Base-by-base conservation (phyloP, 2,888 invertebrate species). In the Bhutanitis thaidina region DNA sequence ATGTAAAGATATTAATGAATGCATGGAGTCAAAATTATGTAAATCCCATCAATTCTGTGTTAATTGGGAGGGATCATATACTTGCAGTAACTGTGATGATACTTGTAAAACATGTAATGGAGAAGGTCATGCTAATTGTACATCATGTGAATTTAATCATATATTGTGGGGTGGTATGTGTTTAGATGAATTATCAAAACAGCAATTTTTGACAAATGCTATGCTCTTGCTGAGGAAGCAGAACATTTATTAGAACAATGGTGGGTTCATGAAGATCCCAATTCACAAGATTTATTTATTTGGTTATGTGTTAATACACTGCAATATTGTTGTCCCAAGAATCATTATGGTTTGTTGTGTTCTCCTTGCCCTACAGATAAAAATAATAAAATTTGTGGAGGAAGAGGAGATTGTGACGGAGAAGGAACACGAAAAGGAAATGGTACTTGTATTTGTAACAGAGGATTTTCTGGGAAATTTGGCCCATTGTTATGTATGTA, bases 351-450 rank as follows among this genome's bases (percentile, higher is more conserved):
- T 0, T 87, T 92, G 1, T 82, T 92, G 1, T 99, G 99, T 77
- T 76, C 77, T 7, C 91, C 93, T 0, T 99, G 98, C 74, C 93
- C 93, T 8, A 43, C 64, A 40, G 71, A 71, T 55, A 65, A 56
- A 10, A 63, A 77, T 41, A 91, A 92, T 59, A 90, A 91, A 56
- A 88, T 97, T 52, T 99, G 99, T 76, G 91, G 87, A 65, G 94
- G 93, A 16, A 94, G 94, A 82, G 98, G 98, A 9, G 92, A 91
- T 66, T 92, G 92, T 69, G 83, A 91, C 61, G 98, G 98, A n/a
- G 93, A 94, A 47, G 98, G 98, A 0, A 98, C 97, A 0, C 91
- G 98, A 29, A 94, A 94, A 75, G 99, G 99, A 3, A 96, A 94
- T 77, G 99, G 98, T 0, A 92, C 93, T 65, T 99, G 99, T 78